Evolutionary conservation across 1,140 invertebrate species (phyloP), one percentile per base, ranked within the genome.

Genomic region (Periplaneta americana): DNA sequence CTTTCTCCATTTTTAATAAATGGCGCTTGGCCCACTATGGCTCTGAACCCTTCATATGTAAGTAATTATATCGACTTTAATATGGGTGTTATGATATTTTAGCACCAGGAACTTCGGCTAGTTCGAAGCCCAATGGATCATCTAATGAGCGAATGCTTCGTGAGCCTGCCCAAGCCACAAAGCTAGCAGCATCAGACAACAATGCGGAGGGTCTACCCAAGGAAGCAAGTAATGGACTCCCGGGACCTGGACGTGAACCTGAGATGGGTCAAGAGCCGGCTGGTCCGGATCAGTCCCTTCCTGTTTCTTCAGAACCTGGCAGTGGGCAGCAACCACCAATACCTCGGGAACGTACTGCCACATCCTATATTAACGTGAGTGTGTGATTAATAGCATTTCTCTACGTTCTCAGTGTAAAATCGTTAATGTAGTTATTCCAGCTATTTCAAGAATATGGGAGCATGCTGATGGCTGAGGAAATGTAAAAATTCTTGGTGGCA

Each of bases 291-390:
- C 91, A 92, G 86, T 91, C 89, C 37, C 83, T 92, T 81, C 91
- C 91, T 0, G 88, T 91, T 82, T 87, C 90, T 5, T 88, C 88
- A 0, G 88, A 80, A 76, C 34, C 82, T 34, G 18, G 57, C 9
- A 15, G 31, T 74, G 78, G 34, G 75, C 34, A 66, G 13, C 32
- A 81, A 15, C 81, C 84, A 9, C 87, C 89, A 75, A 90, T 90
- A 81, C 91, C 91, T 78, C 90, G 88, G 82, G 91, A 92, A 85
- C 87, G 90, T 84, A 91, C 90, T 85, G 91, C 90, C 66, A 92
- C 91, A 82, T 91, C 91, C 34, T 92, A 92, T 84, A 90, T 92
- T 83, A 91, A 90, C 86, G 91, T 91, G 85, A 89, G 88, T 90
- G n/a, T n/a, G 22, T 34, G 75, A 34, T 18, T 75, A 32, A n/a